These are phyloP conservation scores for Drosophila colorata DNA, from an alignment of 2,888 invertebrate genomes.

Conservation along the genomic window DNA sequence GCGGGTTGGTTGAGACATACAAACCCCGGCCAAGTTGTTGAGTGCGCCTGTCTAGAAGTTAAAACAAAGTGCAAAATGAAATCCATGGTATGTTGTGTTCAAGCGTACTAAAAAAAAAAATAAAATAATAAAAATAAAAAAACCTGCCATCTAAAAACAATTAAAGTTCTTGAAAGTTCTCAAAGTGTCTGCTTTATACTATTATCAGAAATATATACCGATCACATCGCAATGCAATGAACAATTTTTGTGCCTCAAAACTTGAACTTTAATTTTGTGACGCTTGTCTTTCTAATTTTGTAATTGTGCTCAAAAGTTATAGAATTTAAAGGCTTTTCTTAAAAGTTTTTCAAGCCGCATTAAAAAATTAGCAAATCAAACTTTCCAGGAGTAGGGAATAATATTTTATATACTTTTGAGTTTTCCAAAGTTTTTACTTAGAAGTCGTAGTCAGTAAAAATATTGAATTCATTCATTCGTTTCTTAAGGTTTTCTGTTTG, in stretches of 20 bases:
- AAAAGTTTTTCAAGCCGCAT: neutral
- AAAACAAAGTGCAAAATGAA: slow-evolving; percentile 82
- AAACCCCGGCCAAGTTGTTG: slow-evolving; percentile 72
- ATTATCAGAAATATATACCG: slow-evolving; percentile 10
- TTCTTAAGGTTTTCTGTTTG: neutral
- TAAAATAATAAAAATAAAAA: slow-evolving; percentile 13
- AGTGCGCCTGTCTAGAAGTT: slow-evolving; percentile 61
- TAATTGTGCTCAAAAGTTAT: neutral
- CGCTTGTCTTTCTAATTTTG: neutral
- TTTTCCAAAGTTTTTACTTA: neutral
- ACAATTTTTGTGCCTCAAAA: slow-evolving; percentile 27
- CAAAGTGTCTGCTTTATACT: slow-evolving; percentile 31
- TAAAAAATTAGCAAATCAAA: neutral
- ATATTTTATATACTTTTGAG: too few relatives aligned
- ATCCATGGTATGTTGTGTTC: slow-evolving; percentile 85
- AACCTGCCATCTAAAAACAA: slow-evolving; percentile 8
- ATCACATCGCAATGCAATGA: slow-evolving; percentile 20
- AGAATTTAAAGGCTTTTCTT: neutral
- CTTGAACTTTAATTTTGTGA: slow-evolving; percentile 13
- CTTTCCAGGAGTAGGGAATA: too few relatives aligned
- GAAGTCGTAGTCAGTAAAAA: neutral
- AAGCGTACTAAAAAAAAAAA: slow-evolving; percentile 41
- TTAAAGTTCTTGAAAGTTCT: slow-evolving; percentile 40
- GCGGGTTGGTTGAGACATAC: slow-evolving; percentile 84
- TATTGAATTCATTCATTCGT: neutral